phyloP scores from a whole-genome alignment of 1,140 invertebrate species.

The Semibalanus balanoides region DNA sequence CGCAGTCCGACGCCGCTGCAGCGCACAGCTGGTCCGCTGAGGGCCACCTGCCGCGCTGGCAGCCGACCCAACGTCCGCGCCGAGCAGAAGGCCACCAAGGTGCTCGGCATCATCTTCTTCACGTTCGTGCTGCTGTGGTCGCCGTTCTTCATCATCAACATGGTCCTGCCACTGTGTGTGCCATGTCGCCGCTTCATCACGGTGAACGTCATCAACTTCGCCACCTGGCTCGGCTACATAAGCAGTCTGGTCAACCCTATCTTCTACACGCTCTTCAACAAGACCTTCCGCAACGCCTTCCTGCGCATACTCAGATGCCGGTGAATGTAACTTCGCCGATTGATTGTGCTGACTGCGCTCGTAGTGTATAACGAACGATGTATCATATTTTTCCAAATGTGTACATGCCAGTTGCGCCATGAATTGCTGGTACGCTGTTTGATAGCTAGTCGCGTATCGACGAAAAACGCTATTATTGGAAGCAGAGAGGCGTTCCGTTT shows the following conservation, averaged over 20 bases:
- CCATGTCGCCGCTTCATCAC: constrained; percentile 57
- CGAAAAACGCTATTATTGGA: too few relatives aligned
- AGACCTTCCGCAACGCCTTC: constrained; percentile 78
- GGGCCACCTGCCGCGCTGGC: not conserved
- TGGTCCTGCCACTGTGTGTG: constrained; percentile 58
- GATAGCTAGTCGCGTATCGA: too few relatives aligned
- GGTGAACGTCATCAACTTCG: constrained; percentile 63
- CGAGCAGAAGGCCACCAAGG: constrained; percentile 85
- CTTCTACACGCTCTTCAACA: constrained; percentile 90
- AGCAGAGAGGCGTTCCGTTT: too few relatives aligned
- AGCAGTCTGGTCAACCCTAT: constrained; percentile 88
- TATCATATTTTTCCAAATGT: too few relatives aligned
- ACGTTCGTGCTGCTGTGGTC: constrained; percentile 87
- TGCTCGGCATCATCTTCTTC: constrained; percentile 76
- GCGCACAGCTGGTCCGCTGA: not conserved
- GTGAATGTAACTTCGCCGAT: constrained; percentile 24
- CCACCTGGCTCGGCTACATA: constrained; percentile 81
- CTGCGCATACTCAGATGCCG: constrained; percentile 69
- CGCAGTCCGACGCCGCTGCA: not conserved
- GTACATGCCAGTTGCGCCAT: too few relatives aligned
- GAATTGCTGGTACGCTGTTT: too few relatives aligned
- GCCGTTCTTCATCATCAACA: constrained; percentile 79
- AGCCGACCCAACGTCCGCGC: constrained; percentile 59
- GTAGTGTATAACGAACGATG: too few relatives aligned
- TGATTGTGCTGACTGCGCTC: too few relatives aligned